Percentiles rank a stretch among this genome's conserved stretches.
Evolutionary conservation across 2,888 invertebrate species (phyloP).

Genomic region (Adela reaumurella): DNA sequence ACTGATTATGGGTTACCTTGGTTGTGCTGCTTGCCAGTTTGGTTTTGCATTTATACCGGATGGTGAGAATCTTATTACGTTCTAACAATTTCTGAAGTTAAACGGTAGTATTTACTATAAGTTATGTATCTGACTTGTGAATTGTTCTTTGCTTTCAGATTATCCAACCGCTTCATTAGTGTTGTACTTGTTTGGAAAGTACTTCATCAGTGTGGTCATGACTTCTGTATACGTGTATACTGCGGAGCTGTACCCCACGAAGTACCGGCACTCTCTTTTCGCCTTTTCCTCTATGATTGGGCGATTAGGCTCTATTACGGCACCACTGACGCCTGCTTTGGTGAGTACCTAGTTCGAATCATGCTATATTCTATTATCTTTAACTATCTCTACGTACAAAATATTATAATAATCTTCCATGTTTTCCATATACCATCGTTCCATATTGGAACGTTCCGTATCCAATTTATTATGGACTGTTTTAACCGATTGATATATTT

Average conservation of each 20-base stretch:
- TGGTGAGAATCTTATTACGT: conserved; percentile 24
- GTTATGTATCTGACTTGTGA: too few species aligned
- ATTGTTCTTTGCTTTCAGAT: background rate
- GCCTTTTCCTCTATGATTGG: conserved; percentile 67
- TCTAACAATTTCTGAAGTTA: too few species aligned
- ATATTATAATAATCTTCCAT: too few species aligned
- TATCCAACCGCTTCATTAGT: conserved; percentile 34
- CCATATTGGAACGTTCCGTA: too few species aligned
- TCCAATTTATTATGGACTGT: too few species aligned
- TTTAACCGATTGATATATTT: too few species aligned
- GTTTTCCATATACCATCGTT: too few species aligned
- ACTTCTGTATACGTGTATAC: conserved; percentile 64
- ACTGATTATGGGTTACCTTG: conserved; percentile 51
- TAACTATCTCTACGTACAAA: too few species aligned
- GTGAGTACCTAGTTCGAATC: conserved; percentile 31
- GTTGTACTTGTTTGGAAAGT: conserved; percentile 62
- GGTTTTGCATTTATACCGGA: conserved; percentile 56
- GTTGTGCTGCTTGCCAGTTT: conserved; percentile 62
- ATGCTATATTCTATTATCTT: too few species aligned
- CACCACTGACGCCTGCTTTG: conserved; percentile 63
- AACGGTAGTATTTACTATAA: too few species aligned
- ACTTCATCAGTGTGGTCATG: conserved; percentile 63
- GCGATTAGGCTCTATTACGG: conserved; percentile 62
- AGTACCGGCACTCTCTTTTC: conserved; percentile 61
- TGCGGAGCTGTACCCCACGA: conserved; percentile 65